Evolutionary conservation across 2,113 vertebrate species (phyloP), one percentile per base, ranked within the genome.

Genomic region (Muntiacus muntjak): DNA sequence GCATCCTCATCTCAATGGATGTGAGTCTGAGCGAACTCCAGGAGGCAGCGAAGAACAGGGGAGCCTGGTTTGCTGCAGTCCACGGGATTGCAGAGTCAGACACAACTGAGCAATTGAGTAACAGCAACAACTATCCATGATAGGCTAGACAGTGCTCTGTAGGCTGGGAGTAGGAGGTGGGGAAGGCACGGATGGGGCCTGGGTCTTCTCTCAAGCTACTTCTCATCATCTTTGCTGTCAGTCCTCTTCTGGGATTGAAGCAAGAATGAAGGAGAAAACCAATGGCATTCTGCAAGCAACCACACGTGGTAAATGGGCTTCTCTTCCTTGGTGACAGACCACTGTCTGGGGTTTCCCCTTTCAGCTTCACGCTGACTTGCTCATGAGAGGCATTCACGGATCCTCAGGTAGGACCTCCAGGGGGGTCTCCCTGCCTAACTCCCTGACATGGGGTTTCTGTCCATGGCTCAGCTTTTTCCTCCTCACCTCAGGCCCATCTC

Each of bases 101-200:
- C 36, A 74, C 67, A 74, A 40, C 2, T 74, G 67, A 74, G n/a
- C 0, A 2, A 23, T 1, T 74, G 67, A 74, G 23, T 11, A 40
- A 40, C 5, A 74, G 19, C n/a, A 40, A 13, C 19, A 23, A 1
- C 16, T 47, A 9, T 28, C 47, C n/a, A 33, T 64, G n/a, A 28
- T 0, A 30, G 54, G 19, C 16, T 71, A 6, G 3, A 55, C 23
- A 26, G 0, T 15, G 52, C 33, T 4, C n/a, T 4, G 1, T 4
- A 19, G 21, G 28, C 33, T 81, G 26, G 6, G 1, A 55, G 28
- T 25, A 96, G 71, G 78, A 50, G 16, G 3, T 36, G 8, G 17
- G 36, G 17, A 57, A 3, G 36, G 4, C 15, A 1, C 9, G 2
- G 10, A 10, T 45, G 10, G n/a, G 12, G 15, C 16, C 33, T 84